These are phyloP conservation scores for Spisula solida DNA, from an alignment of 2,888 invertebrate species.

Conservation along the genomic window DNA sequence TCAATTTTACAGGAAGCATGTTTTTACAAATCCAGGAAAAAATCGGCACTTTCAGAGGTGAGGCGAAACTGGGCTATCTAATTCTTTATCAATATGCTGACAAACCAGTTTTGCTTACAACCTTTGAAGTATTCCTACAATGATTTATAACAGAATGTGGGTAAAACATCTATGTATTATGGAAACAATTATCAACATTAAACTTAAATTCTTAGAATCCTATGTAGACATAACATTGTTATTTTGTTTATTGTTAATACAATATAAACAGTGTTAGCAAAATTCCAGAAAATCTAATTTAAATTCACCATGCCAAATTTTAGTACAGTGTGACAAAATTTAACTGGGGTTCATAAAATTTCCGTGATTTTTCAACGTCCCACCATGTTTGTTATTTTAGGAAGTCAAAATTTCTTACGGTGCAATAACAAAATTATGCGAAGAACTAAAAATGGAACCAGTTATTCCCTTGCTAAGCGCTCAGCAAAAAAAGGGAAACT, in stretches of 20 bases:
- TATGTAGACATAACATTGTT: neutral
- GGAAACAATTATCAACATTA: slow-evolving; percentile 4
- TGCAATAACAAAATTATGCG: too few relatives aligned
- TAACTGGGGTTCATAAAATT: too few relatives aligned
- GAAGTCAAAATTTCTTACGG: too few relatives aligned
- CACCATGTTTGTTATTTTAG: too few relatives aligned
- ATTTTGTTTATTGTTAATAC: neutral
- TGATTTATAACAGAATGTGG: neutral
- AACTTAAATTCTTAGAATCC: neutral
- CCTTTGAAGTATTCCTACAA: neutral
- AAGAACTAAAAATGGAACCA: too few relatives aligned
- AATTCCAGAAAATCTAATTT: neutral
- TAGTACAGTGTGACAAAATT: neutral
- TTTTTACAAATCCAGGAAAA: neutral
- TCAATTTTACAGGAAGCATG: neutral
- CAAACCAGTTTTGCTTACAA: too few relatives aligned
- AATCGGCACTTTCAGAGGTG: neutral
- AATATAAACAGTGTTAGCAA: neutral
- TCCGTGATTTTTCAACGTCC: too few relatives aligned
- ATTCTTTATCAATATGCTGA: too few relatives aligned
- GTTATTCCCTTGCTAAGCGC: too few relatives aligned
- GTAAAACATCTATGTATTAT: neutral
- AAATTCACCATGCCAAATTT: neutral
- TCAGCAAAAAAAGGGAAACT: too few relatives aligned
- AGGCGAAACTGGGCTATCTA: too few relatives aligned